phyloP scores from a whole-genome alignment of 2,888 invertebrate genomes.

The Harpalus rufipes region DNA sequence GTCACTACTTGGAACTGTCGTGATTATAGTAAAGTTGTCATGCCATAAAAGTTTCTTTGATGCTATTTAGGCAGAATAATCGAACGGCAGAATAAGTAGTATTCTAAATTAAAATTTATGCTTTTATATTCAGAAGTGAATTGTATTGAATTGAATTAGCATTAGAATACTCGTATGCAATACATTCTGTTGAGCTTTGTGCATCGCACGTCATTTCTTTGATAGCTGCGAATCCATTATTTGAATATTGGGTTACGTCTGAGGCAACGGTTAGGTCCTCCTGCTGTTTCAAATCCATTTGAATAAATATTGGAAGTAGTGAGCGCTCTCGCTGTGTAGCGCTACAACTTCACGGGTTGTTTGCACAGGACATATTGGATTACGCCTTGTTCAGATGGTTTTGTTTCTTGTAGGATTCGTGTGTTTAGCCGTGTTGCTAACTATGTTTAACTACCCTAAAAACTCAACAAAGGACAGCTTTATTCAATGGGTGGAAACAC shows the following conservation, averaged over 20 bases:
- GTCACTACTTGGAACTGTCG: too few relatives aligned
- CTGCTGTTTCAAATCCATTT: constrained; percentile 39
- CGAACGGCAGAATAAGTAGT: too few relatives aligned
- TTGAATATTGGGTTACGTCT: constrained; percentile 48
- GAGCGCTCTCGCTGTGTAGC: constrained; percentile 12
- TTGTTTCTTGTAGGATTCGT: constrained; percentile 2
- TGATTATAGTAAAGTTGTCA: too few relatives aligned
- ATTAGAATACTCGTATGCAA: constrained; percentile 25
- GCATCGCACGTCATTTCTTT: constrained; percentile 11
- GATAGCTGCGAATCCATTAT: constrained; percentile 40
- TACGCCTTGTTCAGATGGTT: constrained; percentile 10
- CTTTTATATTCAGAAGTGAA: too few relatives aligned
- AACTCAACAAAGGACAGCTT: background rate
- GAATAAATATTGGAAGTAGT: constrained; percentile 47
- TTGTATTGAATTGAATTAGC: constrained; percentile 17
- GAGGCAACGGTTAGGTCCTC: constrained; percentile 17
- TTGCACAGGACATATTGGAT: constrained; percentile 45
- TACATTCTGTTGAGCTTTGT: constrained; percentile 4
- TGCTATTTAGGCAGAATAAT: too few relatives aligned
- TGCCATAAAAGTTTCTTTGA: too few relatives aligned
- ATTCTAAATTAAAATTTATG: too few relatives aligned
- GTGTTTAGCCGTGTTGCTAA: constrained; percentile 1
- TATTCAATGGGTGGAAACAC: background rate
- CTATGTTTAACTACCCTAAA: background rate
- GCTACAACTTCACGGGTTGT: constrained; percentile 22